phyloP scores from a whole-genome alignment of 2,113 vertebrate species.

The Nibea coibor region DNA sequence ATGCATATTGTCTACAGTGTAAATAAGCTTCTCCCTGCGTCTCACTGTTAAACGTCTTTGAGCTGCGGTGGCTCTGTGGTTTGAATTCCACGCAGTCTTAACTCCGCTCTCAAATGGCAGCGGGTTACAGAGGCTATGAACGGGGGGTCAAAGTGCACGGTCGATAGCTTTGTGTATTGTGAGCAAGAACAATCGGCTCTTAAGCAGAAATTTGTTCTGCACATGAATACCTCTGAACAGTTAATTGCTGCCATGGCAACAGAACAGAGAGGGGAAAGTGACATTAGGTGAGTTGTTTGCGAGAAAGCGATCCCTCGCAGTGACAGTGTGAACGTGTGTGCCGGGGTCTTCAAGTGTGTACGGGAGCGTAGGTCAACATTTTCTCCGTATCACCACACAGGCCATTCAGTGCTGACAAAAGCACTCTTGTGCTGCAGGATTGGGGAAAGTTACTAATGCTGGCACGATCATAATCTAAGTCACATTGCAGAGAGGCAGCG shows the following conservation, averaged over 20 bases:
- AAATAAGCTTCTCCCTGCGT: background rate
- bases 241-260: constrained; percentile 72
- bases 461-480: constrained; percentile 65
- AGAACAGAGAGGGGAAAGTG: constrained; percentile 55
- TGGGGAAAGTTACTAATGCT: constrained; percentile 64
- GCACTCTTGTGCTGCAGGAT: constrained; percentile 56
- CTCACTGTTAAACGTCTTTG: constrained; percentile 3
- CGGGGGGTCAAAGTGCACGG: constrained; percentile 61
- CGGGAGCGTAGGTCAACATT: constrained; percentile 54
- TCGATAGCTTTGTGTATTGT: constrained; percentile 62
- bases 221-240: constrained; percentile 59
- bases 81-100: constrained; percentile 63
- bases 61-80: constrained; percentile 24
- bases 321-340: constrained; percentile 47
- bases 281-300: constrained; percentile 59
- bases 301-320: constrained; percentile 36
- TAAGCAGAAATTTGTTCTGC: constrained; percentile 43
- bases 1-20: background rate
- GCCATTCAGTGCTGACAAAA: constrained; percentile 55
- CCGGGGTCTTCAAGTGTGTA: constrained; percentile 12
- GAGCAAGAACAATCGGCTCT: constrained; percentile 62
- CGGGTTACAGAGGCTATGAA: constrained; percentile 49
- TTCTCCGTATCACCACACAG: constrained; percentile 57
- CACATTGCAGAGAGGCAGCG: constrained; percentile 39
- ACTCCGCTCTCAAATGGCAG: constrained; percentile 53